Conservation (phyloP, 2,113 vertebrate genomes). For the Dromaius novaehollandiae region DNA sequence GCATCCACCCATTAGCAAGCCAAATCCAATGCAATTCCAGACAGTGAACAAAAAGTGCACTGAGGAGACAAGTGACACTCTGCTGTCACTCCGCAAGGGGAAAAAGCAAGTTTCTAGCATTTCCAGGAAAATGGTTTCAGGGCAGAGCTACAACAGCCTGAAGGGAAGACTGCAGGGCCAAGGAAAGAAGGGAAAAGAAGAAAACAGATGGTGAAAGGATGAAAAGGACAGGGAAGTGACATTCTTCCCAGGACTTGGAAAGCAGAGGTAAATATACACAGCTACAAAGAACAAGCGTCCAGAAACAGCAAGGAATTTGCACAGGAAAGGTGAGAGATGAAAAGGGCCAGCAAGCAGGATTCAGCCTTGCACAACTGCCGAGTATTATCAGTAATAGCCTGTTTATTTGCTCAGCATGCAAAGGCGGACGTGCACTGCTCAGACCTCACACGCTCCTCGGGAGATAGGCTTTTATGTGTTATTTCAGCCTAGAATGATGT, state of each 20-base stretch:
- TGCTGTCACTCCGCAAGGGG: neutral
- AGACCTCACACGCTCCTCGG: neutral
- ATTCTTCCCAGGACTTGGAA: neutral
- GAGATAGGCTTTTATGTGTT: neutral
- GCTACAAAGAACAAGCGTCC: neutral
- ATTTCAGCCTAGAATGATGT: neutral
- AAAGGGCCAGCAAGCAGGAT: neutral
- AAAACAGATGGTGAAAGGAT: neutral
- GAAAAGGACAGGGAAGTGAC: neutral
- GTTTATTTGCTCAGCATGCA: neutral
- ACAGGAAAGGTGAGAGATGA: constrained; percentile 53
- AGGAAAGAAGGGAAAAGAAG: neutral
- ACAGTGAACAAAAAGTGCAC: neutral
- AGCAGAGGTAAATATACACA: neutral
- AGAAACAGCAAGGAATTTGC: constrained; percentile 14
- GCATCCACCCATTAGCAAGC: neutral
- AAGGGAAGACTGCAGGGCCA: neutral
- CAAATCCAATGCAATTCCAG: neutral
- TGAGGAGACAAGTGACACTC: neutral
- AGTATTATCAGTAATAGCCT: neutral
- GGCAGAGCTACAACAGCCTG: neutral
- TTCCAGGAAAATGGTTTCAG: neutral
- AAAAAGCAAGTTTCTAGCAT: neutral
- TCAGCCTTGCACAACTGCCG: neutral
- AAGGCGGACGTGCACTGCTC: neutral